Evolutionary conservation across 2,888 invertebrate genomes (phyloP).

Genomic region (Nebria salina): DNA sequence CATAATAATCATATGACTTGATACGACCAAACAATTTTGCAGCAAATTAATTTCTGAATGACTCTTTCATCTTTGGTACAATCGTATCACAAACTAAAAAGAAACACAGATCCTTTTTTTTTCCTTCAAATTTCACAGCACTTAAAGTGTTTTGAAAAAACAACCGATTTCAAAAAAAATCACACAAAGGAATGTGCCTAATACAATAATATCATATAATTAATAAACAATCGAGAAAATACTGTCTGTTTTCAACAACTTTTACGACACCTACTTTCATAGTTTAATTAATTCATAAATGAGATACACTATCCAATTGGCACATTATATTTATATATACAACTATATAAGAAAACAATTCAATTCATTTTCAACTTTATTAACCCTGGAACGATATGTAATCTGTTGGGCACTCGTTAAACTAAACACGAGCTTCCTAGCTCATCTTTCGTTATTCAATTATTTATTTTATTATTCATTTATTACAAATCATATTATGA

Average conservation of each 20-base stretch:
- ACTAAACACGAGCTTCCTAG: slow-evolving; percentile 53
- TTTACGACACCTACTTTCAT: slow-evolving; percentile 43
- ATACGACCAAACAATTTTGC: slow-evolving; percentile 45
- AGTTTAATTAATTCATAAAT: slow-evolving; percentile 32
- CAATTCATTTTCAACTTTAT: slow-evolving; percentile 34
- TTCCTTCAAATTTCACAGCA: slow-evolving; percentile 60
- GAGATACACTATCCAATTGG: slow-evolving; percentile 55
- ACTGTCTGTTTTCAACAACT: slow-evolving; percentile 52
- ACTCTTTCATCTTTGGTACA: slow-evolving; percentile 60
- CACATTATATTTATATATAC: slow-evolving; percentile 61
- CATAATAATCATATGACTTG: slow-evolving; percentile 48
- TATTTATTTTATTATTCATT: slow-evolving; percentile 5
- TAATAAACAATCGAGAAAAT: slow-evolving; percentile 40
- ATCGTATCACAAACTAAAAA: slow-evolving; percentile 59
- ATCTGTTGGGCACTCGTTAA: slow-evolving; percentile 59
- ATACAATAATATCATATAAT: not conserved
- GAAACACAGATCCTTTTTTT: slow-evolving; percentile 47
- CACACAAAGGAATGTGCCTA: slow-evolving; percentile 43
- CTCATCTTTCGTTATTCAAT: slow-evolving; percentile 24
- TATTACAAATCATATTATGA: slow-evolving; percentile 16
- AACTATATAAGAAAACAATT: slow-evolving; percentile 54
- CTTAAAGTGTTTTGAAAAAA: slow-evolving; percentile 57
- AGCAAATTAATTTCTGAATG: slow-evolving; percentile 39
- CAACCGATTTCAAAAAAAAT: slow-evolving; percentile 26
- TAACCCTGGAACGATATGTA: slow-evolving; percentile 65